Percentiles rank a stretch among this genome's conserved stretches.
Conservation (phyloP, 2,797 vertebrate species). For the Menidia menidia region DNA sequence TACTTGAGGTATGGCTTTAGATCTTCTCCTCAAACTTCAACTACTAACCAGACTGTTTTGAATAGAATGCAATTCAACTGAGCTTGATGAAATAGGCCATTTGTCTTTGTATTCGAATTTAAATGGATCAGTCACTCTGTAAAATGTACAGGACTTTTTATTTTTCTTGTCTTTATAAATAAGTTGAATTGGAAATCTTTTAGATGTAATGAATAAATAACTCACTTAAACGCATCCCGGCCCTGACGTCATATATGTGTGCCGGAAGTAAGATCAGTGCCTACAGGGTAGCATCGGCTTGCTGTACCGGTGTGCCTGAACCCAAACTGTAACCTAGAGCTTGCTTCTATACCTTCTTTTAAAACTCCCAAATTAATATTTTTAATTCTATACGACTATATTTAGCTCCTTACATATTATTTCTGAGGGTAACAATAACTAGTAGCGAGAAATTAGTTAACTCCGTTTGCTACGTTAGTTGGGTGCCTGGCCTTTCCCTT, state of each 20-base stretch:
- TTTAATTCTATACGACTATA: rapidly evolving
- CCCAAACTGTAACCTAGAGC: background rate
- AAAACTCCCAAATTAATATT: rapidly evolving
- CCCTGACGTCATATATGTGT: background rate
- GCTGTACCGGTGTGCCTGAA: rapidly evolving
- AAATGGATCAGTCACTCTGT: no score
- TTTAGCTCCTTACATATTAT: rapidly evolving
- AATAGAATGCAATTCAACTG: no score
- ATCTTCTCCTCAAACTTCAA: no score
- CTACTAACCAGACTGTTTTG: no score
- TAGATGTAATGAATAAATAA: no score
- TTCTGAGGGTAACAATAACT: rapidly evolving
- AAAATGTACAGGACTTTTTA: no score
- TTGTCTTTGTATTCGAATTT: no score
- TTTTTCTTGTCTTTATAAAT: no score
- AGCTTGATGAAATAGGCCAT: no score
- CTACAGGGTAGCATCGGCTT: background rate
- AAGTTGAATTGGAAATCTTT: no score
- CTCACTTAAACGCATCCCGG: background rate
- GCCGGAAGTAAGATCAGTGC: conserved; percentile 22
- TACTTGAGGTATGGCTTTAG: no score
- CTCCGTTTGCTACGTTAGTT: conserved; percentile 16
- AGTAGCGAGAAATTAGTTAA: background rate
- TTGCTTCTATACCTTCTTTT: rapidly evolving
- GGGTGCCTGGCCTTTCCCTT: background rate